Conservation (phyloP, 2,888 invertebrate species). For the Cactoblastis cactorum region DNA sequence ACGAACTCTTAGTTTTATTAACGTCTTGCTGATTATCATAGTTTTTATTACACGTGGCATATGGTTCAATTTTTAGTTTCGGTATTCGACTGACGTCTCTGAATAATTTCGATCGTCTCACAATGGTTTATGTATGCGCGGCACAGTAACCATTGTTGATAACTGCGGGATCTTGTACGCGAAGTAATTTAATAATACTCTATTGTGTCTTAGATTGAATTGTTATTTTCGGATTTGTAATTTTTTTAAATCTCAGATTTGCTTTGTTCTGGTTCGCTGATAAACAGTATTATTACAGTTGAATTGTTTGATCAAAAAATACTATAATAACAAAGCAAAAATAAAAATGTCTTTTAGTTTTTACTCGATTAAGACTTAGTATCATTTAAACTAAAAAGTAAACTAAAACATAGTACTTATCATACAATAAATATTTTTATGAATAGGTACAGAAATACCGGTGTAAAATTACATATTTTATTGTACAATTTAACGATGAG, state of each 20-base stretch:
- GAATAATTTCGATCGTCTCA: constrained; percentile 20
- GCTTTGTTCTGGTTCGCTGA: background rate
- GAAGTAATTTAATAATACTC: constrained; percentile 29
- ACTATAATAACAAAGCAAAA: no score
- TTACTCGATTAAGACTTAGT: no score
- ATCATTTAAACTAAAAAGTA: no score
- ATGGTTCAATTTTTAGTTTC: background rate
- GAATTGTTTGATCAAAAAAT: no score
- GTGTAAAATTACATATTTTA: no score
- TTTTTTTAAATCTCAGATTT: background rate
- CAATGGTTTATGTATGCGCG: constrained; percentile 27
- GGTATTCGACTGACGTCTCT: background rate
- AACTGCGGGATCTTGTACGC: constrained; percentile 24
- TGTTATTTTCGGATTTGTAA: background rate
- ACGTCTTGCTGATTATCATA: background rate
- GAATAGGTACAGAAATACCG: no score
- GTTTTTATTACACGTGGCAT: background rate
- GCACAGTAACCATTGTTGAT: constrained; percentile 29
- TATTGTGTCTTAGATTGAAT: constrained; percentile 19
- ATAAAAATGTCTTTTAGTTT: no score
- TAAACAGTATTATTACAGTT: background rate
- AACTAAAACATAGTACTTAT: no score
- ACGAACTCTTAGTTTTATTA: background rate
- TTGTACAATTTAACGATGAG: no score
- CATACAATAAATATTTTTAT: no score